Evolutionary conservation across 2,888 invertebrate species (phyloP), one percentile per base, ranked within the genome.

Genomic region (Cylloceria caligata): DNA sequence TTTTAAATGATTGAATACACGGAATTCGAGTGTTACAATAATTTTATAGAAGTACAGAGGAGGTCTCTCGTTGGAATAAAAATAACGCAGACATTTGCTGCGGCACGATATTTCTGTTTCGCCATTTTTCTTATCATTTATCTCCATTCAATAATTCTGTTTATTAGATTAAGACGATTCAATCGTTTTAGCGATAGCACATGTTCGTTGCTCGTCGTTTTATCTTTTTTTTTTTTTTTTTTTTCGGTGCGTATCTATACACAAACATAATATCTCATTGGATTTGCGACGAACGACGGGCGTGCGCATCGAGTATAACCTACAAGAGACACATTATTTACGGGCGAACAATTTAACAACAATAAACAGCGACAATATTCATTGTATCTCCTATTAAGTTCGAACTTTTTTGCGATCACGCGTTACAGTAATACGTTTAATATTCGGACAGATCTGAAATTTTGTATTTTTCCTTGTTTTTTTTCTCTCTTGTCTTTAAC

Each of bases 1-100:
- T 77, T 78, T 74, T 64, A 64, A 80, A 83, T 84, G 77, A 84
- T 79, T 80, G 71, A 83, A 83, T 85, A 85, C 82, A 85, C 73
- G 49, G 60, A 36, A 64, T 73, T 55, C 47, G 55, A 45, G 68
- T 68, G 68, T 77, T 78, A 78, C 69, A 74, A 73, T 68, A 77
- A 77, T 36, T 69, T 78, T 73, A 69, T 74, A 55, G 78, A 64
- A 78, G 62, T 74, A 75, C 42, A 77, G 67, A 67, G 49, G 47
- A 49, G 67, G 67, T 64, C 49, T 47, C 39, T 69, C 69, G 64
- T 81, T 69, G 64, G 68, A 73, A 81, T 65, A 81, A 81, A 81
- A 77, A 81, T 80, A 67, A 80, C 67, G 71, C 49, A 67, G 62
- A 45, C 62, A 19, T 16, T 68, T 24, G 13, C 47, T 68, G 45